These are phyloP conservation scores for Zaprionus kolodkinae DNA, from an alignment of 1,140 invertebrate genomes.

Conservation along the genomic window DNA sequence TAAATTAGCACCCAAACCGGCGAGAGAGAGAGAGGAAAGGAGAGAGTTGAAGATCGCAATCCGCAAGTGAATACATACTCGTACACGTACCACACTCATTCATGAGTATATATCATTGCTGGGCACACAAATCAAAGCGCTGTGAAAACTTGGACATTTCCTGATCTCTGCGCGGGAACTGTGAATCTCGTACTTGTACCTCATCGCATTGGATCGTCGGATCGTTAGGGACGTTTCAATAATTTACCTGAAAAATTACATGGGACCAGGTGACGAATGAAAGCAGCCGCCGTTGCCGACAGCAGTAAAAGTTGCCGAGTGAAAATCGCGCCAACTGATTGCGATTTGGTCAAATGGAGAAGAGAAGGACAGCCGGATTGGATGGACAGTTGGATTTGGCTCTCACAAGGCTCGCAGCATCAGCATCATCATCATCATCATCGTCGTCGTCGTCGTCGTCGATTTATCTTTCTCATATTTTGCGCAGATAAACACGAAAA, in stretches of 20 bases:
- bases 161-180: constrained; percentile 22
- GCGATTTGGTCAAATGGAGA: constrained; percentile 45
- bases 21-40: neutral
- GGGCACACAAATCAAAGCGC: constrained; percentile 48
- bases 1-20: constrained; percentile 41
- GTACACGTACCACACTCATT: constrained; percentile 2
- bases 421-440: too few relatives aligned
- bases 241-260: constrained; percentile 61
- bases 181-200: neutral
- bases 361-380: neutral
- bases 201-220: constrained; percentile 13
- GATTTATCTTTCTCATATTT: constrained; percentile 83
- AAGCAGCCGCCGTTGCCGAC: constrained; percentile 60
- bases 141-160: constrained; percentile 40
- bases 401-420: neutral
- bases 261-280: constrained; percentile 69
- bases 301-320: constrained; percentile 72
- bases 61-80: constrained; percentile 12
- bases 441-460: constrained; percentile 38
- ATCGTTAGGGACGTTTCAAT: constrained; percentile 60
- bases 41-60: constrained; percentile 37
- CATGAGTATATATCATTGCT: constrained; percentile 43
- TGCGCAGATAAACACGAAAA: constrained; percentile 80
- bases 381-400: too few relatives aligned
- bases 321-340: constrained; percentile 73